Base-by-base conservation (phyloP, 1,140 invertebrate genomes). In the Neotoxoptera formosana region DNA sequence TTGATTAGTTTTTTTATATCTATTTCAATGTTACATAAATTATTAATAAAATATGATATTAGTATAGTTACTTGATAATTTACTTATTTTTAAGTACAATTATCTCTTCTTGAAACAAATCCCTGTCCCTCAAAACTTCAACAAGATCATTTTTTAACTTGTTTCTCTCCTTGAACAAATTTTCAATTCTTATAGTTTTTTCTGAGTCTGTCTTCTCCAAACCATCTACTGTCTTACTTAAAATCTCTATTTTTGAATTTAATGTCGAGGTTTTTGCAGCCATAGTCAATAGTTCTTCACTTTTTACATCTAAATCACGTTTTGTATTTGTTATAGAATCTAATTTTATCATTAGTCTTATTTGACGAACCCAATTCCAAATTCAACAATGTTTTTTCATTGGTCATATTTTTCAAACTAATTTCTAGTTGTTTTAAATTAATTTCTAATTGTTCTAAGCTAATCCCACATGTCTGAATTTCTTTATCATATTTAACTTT, bases 81-180 rank as follows among this genome's bases (percentile, higher is more conserved):
- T 90, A 90, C 89, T 41, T 90, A 30, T 90, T 41, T 17, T 67
- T 41, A 7, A 90, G 53, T 60, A 23, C 53, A 34, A 90, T 90
- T 45, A 67, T 25, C 21, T 90, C 56, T 7, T 90, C 89, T 41
- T 34, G 21, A 36, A 36, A 53, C 56, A 23, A 17, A 34, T 90
- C 53, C 7, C 25, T 56, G 23, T 90, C 89, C 36, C 25, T 90
- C 1, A 6, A 60, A 36, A 56, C 14, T 1, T 60, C 53, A 21
- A 56, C 21, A 41, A 67, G 47, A 60, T 90, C 53, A 36, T 30
- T 25, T 45, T 60, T 90, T 9, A 45, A 56, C 25, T 90, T 60
- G n/a, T 90, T 90, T 45, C 34, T 56, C 34, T 60, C 89, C 23
- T 90, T 53, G 53, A 34, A 90, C 25, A 90, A 56, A 7, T 90